Conservation (phyloP, 2,797 vertebrate genomes). For the Anguilla pacifica region DNA sequence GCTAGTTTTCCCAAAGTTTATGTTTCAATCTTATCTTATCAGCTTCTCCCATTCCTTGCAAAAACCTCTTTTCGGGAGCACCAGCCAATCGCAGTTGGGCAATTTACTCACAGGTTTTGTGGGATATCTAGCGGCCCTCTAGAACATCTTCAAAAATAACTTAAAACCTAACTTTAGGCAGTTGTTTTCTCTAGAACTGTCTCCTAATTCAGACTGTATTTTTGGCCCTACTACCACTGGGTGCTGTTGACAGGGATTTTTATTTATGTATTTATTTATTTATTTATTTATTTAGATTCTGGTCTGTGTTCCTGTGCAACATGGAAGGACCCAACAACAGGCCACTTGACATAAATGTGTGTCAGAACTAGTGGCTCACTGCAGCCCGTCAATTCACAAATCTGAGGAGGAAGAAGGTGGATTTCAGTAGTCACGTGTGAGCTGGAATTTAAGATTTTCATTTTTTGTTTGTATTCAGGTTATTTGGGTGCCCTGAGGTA, state of each 20-base stretch:
- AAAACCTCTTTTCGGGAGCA: neutral
- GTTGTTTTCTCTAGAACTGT: slow-evolving; percentile 31
- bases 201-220: neutral
- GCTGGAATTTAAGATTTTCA: slow-evolving; percentile 15
- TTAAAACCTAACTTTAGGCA: slow-evolving; percentile 12
- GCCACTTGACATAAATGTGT: slow-evolving; percentile 48
- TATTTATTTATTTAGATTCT: slow-evolving; percentile 20
- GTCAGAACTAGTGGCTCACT: slow-evolving; percentile 38
- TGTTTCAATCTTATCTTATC: neutral
- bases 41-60: neutral
- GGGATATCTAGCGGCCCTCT: neutral
- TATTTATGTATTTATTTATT: slow-evolving; percentile 2
- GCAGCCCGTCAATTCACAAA: slow-evolving; percentile 13
- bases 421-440: neutral
- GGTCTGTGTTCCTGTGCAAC: slow-evolving; percentile 49
- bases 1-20: neutral
- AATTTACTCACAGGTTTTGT: slow-evolving; percentile 10
- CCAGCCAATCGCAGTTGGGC: neutral
- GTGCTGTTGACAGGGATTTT: slow-evolving; percentile 25
- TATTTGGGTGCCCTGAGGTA: neutral
- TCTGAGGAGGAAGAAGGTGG: neutral
- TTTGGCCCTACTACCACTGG: slow-evolving; percentile 22
- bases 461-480: neutral
- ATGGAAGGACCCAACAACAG: slow-evolving; percentile 54
- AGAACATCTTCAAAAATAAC: neutral